Percentiles rank a stretch among this genome's conserved stretches.
These are phyloP conservation scores for Synanceia verrucosa DNA, from an alignment of 2,797 vertebrate genomes.

Conservation along the genomic window DNA sequence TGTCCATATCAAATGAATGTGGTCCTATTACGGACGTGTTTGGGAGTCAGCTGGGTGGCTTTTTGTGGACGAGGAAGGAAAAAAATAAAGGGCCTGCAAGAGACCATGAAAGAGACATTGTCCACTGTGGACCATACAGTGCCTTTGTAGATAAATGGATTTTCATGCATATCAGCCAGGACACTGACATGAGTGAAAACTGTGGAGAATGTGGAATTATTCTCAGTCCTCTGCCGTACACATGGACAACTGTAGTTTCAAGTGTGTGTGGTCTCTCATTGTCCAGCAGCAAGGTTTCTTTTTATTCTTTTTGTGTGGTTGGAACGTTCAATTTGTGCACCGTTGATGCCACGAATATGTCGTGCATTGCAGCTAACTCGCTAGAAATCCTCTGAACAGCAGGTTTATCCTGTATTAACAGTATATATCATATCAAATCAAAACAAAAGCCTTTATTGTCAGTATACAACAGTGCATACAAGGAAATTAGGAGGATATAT, in stretches of 20 bases:
- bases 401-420: no score
- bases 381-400: no score
- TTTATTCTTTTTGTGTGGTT: conserved; percentile 9
- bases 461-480: no score
- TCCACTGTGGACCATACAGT: conserved; percentile 64
- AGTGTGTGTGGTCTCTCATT: conserved; percentile 73
- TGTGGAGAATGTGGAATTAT: conserved; percentile 81
- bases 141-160: conserved; percentile 83
- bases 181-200: conserved; percentile 79
- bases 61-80: conserved; percentile 72
- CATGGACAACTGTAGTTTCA: conserved; percentile 59
- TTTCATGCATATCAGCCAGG: conserved; percentile 79
- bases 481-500: no score
- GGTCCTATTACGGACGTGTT: conserved; percentile 63
- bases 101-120: conserved; percentile 79
- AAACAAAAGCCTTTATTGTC: no score
- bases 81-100: conserved; percentile 52
- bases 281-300: conserved; percentile 28
- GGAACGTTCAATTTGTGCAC: conserved; percentile 29
- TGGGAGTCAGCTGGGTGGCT: conserved; percentile 76
- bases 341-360: conserved; percentile 12
- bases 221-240: conserved; percentile 53
- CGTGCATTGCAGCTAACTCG: not conserved
- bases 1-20: conserved; percentile 75
- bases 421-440: no score